Conservation (phyloP, 2,888 invertebrate species). For the Coleophora deauratella region DNA sequence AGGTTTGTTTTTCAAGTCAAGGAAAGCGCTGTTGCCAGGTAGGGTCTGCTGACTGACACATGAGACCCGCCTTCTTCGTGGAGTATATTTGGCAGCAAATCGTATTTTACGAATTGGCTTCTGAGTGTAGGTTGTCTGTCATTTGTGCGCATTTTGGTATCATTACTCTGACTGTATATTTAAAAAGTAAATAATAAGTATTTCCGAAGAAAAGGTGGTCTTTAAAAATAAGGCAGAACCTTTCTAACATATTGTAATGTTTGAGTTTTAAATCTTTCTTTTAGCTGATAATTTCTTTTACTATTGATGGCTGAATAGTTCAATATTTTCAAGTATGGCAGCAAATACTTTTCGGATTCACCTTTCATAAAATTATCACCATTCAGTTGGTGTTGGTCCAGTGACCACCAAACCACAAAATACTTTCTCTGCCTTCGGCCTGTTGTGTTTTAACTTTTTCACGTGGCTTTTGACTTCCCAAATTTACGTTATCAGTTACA, state of each 20-base stretch:
- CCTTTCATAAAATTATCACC: too few species aligned
- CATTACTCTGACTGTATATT: too few species aligned
- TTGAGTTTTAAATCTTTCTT: too few species aligned
- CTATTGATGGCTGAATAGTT: too few species aligned
- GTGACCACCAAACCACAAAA: constrained; percentile 16
- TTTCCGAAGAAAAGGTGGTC: too few species aligned
- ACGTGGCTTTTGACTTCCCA: constrained; percentile 49
- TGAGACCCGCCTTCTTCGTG: constrained; percentile 22
- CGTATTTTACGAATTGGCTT: constrained; percentile 24
- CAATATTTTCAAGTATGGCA: too few species aligned
- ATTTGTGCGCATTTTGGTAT: constrained; percentile 8
- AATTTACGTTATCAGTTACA: constrained; percentile 49
- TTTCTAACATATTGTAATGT: too few species aligned
- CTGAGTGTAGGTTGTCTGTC: constrained; percentile 25
- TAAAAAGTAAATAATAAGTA: too few species aligned
- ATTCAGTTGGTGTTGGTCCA: too few species aligned
- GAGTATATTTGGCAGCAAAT: constrained; percentile 39
- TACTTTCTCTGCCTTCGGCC: constrained; percentile 48
- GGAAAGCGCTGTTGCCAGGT: constrained; percentile 33
- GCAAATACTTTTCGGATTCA: too few species aligned
- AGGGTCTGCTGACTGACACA: constrained; percentile 29
- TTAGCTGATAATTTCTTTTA: too few species aligned
- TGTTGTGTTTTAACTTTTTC: constrained; percentile 45
- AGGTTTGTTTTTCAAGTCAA: constrained; percentile 23
- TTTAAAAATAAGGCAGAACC: too few species aligned